Percentiles rank a stretch among this genome's conserved stretches.
These are phyloP conservation scores for Toxotes lorentzi DNA, from an alignment of 2,797 vertebrate species.

Conservation along the genomic window DNA sequence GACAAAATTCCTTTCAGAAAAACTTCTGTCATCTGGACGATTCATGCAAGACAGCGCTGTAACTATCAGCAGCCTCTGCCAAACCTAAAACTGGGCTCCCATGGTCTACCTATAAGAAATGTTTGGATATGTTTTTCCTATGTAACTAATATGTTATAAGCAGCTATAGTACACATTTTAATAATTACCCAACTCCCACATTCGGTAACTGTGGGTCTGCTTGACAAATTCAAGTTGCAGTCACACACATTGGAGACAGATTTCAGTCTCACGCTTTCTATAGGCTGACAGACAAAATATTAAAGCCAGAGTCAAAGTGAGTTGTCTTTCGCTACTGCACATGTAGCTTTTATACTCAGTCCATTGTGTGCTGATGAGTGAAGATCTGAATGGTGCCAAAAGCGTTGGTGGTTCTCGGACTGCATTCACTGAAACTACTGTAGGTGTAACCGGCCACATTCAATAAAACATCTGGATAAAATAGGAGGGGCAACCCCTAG, in stretches of 20 bases:
- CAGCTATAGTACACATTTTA: background rate
- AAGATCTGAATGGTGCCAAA: slow-evolving; percentile 13
- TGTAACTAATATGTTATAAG: background rate
- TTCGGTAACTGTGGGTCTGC: background rate
- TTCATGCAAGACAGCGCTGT: background rate
- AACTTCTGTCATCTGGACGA: too few relatives aligned
- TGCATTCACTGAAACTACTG: slow-evolving; percentile 21
- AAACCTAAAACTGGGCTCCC: background rate
- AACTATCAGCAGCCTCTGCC: background rate
- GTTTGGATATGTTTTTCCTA: background rate
- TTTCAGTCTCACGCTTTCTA: background rate
- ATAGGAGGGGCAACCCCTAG: slow-evolving; percentile 22
- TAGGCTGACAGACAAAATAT: background rate
- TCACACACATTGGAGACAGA: background rate
- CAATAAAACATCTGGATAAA: slow-evolving; percentile 53
- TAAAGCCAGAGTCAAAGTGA: too few relatives aligned
- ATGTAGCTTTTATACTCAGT: background rate
- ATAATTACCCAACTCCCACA: background rate
- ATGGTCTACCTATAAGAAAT: background rate
- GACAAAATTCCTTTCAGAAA: too few relatives aligned
- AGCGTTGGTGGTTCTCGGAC: slow-evolving; percentile 50
- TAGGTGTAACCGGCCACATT: slow-evolving; percentile 24
- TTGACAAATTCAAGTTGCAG: background rate
- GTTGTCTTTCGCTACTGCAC: background rate
- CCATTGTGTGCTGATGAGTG: background rate